These are phyloP conservation scores for Manduca sexta DNA, from an alignment of 1,140 invertebrate genomes.

Conservation along the genomic window DNA sequence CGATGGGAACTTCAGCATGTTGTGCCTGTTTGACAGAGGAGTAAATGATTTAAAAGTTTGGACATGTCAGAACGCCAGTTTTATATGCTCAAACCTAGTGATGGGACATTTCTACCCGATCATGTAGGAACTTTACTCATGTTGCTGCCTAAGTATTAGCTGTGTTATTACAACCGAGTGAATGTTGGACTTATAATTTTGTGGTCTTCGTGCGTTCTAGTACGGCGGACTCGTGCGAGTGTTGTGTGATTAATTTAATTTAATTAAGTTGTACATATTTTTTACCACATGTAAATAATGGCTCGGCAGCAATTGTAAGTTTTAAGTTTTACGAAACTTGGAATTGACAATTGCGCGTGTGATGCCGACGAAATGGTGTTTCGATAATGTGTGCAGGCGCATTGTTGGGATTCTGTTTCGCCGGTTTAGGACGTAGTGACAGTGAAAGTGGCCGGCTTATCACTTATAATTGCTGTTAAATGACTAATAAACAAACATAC, in stretches of 20 bases:
- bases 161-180: not conserved
- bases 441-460: constrained; percentile 33
- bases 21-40: not conserved
- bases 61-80: constrained; percentile 11
- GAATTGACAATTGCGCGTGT: constrained; percentile 27
- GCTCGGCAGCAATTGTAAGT: constrained; percentile 59
- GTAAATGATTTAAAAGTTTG: not conserved
- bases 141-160: constrained; percentile 22
- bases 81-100: constrained; percentile 40
- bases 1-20: constrained; percentile 16
- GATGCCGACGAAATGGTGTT: constrained; percentile 25
- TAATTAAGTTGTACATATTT: constrained; percentile 59
- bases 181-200: not conserved
- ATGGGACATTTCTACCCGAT: constrained; percentile 35
- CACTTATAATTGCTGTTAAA: constrained; percentile 62
- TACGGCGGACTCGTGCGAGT: constrained; percentile 51
- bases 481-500: constrained; percentile 44
- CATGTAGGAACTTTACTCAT: constrained; percentile 19
- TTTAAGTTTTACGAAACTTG: constrained; percentile 39
- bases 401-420: not conserved
- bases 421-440: constrained; percentile 13
- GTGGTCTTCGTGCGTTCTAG: constrained; percentile 74
- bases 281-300: constrained; percentile 48
- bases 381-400: not conserved
- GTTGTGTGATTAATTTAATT: constrained; percentile 21